These are phyloP conservation scores for Tetramorium bicarinatum DNA, from an alignment of 2,888 invertebrate genomes.

Conservation along the genomic window DNA sequence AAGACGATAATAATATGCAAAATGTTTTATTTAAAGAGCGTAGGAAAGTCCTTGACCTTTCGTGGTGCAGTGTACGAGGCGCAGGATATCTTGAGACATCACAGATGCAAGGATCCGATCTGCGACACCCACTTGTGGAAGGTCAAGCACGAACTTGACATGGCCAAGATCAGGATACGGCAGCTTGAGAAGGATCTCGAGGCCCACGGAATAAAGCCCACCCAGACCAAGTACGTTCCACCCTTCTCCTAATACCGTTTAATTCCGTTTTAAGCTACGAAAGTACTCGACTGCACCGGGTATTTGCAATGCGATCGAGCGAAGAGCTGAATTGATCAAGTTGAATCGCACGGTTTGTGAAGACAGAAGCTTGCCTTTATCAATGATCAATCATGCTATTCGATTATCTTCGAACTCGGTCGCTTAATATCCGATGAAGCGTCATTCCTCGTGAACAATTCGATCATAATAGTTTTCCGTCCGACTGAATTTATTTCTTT, in stretches of 20 bases:
- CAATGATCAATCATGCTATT: constrained; percentile 20
- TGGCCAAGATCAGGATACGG: constrained; percentile 94
- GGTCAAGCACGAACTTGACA: constrained; percentile 95
- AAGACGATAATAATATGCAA: background rate
- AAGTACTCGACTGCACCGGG: constrained; percentile 36
- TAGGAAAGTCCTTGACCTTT: constrained; percentile 93
- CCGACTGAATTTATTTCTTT: constrained; percentile 17
- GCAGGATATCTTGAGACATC: constrained; percentile 91
- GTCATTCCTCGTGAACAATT: constrained; percentile 17
- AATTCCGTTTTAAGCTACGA: constrained; percentile 39
- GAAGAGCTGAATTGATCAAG: constrained; percentile 14
- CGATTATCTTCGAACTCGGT: constrained; percentile 43
- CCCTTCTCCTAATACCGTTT: constrained; percentile 16
- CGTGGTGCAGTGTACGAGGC: constrained; percentile 93
- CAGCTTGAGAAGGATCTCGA: constrained; percentile 95
- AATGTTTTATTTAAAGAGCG: constrained; percentile 86
- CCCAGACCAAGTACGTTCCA: constrained; percentile 87
- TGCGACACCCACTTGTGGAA: constrained; percentile 96
- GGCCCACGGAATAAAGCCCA: constrained; percentile 93
- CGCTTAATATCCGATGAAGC: constrained; percentile 35
- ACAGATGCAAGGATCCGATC: constrained; percentile 92
- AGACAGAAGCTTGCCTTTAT: constrained; percentile 15
- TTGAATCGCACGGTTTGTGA: constrained; percentile 26
- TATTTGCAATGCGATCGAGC: constrained; percentile 54
- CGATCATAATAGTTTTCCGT: background rate